A percentile compares a stretch with the other conserved stretches of the same genome.
Conservation (phyloP, 2,113 vertebrate genomes). For the Tamias sibiricus region DNA sequence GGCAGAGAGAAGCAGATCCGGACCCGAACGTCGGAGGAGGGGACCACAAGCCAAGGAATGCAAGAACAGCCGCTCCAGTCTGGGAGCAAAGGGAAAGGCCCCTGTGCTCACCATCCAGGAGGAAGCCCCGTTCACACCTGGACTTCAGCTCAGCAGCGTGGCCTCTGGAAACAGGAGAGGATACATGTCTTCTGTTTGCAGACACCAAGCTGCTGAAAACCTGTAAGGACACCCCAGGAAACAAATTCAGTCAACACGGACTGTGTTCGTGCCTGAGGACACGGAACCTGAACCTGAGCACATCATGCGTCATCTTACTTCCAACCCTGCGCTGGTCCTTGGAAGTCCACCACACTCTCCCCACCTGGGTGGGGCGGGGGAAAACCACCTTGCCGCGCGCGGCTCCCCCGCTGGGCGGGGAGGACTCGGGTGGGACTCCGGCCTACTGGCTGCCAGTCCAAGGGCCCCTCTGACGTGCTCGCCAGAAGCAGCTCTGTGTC, state of each 20-base stretch:
- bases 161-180: not conserved
- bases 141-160: not conserved
- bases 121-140: fast-evolving
- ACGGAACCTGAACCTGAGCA: not conserved
- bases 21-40: not conserved
- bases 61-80: fast-evolving
- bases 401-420: not conserved
- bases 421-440: fast-evolving
- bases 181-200: not conserved
- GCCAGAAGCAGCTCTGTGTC: fast-evolving
- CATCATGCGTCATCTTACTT: too few species aligned
- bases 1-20: not conserved
- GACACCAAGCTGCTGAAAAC: not conserved
- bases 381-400: fast-evolving
- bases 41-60: not conserved
- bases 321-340: not conserved
- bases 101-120: fast-evolving
- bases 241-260: fast-evolving
- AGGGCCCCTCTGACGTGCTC: fast-evolving
- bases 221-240: not conserved
- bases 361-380: not conserved
- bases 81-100: fast-evolving
- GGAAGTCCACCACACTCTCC: not conserved
- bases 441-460: fast-evolving
- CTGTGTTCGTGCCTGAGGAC: not conserved